Base-by-base conservation (phyloP, 1,140 invertebrate species). In the Neotoxoptera formosana region DNA sequence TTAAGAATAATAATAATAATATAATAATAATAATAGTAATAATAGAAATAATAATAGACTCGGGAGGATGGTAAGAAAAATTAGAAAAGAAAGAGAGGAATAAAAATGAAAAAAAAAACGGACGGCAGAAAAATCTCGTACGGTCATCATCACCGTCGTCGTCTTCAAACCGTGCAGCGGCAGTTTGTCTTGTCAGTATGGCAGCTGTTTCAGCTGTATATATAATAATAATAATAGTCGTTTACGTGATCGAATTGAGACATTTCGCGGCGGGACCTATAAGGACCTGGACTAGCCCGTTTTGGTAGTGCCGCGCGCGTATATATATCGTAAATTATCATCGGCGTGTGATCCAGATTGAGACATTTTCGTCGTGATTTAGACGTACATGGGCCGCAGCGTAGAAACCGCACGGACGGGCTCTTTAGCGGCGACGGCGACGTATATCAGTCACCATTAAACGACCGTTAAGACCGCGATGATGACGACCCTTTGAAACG, bases 301-400 rank as follows among this genome's bases (percentile, higher is more conserved):
- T 92, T 92, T 92, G 90, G 90, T 81, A 81, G 90, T 83, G n/a
- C 76, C 14, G 51, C 23, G 36, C 53, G 51, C 53, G 88, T 45
- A 90, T 25, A 25, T 36, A 14, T 23, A 53, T 92, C 67, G 90
- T 83, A 84, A 92, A 83, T 92, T 92, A 92, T 92, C 34, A 53
- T 53, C 56, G 91, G 41, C 51, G 76, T 36, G 81, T 92, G 91
- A 92, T 92, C 76, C 91, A 84, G 91, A 92, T 92, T 84, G 34
- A 92, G 91, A 92, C 91, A 84, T 92, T 92, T 92, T 92, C 91
- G 91, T 83, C 88, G 67, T 60, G 91, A 92, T 92, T 92, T 84
- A 81, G 67, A 92, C 91, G 91, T 92, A 92, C 91, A 92, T 92
- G 91, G 91, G 47, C 91, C 47, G 67, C 91, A 36, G 67, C 20